Base-by-base conservation (phyloP, 2,113 vertebrate genomes). In the Phaethon lepturus region DNA sequence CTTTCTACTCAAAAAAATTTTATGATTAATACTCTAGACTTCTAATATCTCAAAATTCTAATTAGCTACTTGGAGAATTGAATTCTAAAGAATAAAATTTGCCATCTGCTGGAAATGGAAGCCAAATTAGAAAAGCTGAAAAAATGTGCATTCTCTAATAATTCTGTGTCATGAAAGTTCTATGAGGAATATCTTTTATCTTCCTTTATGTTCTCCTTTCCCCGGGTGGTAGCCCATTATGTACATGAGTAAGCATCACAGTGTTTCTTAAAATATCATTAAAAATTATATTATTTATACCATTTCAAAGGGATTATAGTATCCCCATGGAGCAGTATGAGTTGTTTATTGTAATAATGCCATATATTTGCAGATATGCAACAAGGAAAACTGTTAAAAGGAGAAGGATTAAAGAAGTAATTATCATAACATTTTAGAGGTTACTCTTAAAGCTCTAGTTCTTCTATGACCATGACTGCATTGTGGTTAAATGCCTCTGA, bases 71-170 rank as follows among this genome's bases (percentile, higher is more conserved):
- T 81, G 35, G 47, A 45, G 90, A 93, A 96, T 29, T 96, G 69
- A 93, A 96, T 96, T 95, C 78, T 93, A 77, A 97, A 95, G 67
- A 96, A 96, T 92, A 92, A 91, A 96, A 90, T 93, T 83, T 96
- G 44, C 86, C 91, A 95, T 96, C 93, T 98, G 94, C 80, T 96
- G 49, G 90, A 97, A 96, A 86, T 35, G 50, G 88, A 92, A 74
- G 50, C 58, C 19, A 11, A 92, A 90, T 68, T 73, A 82, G 33
- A 95, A 95, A 89, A 78, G 50, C 42, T 77, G 56, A 92, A 78
- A 62, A 55, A 88, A 69, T 40, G 28, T 69, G 14, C 19, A 73
- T 93, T 93, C 29, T 73, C 55, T 85, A 94, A 91, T 71, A 93
- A 93, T 95, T 71, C n/a, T 63, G 18, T 91, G 45, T 11, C 62